phyloP scores from a whole-genome alignment of 2,113 vertebrate genomes.

The Gobiocypris rarus region DNA sequence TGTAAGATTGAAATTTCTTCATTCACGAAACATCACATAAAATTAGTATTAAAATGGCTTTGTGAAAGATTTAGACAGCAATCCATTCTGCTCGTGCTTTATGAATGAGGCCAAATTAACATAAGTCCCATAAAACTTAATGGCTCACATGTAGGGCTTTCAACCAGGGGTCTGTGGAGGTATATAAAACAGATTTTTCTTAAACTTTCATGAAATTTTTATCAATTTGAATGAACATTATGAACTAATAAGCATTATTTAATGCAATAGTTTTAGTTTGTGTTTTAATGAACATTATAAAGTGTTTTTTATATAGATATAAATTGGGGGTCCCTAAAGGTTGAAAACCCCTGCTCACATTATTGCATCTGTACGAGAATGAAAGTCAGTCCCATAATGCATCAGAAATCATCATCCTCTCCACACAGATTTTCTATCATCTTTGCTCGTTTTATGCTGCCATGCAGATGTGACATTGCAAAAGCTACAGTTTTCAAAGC shows the following conservation, averaged over 20 bases:
- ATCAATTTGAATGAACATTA: neutral
- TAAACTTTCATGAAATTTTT: neutral
- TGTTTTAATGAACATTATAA: neutral
- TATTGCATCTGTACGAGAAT: neutral
- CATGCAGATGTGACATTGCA: slow-evolving; percentile 18
- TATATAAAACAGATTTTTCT: neutral
- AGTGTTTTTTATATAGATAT: neutral
- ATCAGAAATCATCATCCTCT: neutral
- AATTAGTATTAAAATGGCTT: neutral
- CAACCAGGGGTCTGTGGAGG: neutral
- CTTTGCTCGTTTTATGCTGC: slow-evolving; percentile 5
- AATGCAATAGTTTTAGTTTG: neutral
- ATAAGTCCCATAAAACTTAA: neutral
- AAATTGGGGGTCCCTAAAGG: neutral
- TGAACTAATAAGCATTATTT: neutral
- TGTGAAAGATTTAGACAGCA: neutral
- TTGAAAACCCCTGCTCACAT: neutral
- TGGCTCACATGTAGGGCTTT: neutral
- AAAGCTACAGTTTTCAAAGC: slow-evolving; percentile 23
- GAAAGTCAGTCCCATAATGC: neutral
- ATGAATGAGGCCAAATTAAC: neutral
- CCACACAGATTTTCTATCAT: slow-evolving; percentile 16
- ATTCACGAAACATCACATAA: neutral
- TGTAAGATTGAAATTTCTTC: neutral
- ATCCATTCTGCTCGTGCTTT: neutral